Evolutionary conservation across 2,113 vertebrate species (phyloP).

Genomic region (Sphyrna mokarran): DNA sequence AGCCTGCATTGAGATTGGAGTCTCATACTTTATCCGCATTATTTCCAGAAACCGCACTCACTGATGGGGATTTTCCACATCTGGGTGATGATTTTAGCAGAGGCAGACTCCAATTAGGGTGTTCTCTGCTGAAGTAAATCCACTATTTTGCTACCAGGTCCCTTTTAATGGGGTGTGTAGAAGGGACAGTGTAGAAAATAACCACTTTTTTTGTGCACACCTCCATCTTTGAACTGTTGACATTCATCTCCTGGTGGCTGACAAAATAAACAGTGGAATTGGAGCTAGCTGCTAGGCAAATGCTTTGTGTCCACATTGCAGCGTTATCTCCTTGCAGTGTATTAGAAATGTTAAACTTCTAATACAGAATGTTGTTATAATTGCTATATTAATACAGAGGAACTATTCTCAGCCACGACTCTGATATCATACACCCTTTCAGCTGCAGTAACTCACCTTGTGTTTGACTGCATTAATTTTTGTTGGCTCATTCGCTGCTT

Average conservation of each 20-base stretch:
- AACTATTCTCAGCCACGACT: background rate
- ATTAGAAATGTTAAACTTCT: background rate
- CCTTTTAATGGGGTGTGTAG: background rate
- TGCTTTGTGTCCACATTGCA: background rate
- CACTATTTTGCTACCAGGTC: background rate
- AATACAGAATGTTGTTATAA: background rate
- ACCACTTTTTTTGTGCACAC: background rate
- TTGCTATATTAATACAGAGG: background rate
- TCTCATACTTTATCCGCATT: background rate
- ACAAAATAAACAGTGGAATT: background rate
- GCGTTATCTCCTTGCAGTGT: background rate
- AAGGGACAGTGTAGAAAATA: background rate
- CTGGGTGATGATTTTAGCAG: slow-evolving; percentile 26
- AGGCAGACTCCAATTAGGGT: background rate
- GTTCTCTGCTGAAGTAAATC: background rate
- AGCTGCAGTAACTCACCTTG: background rate
- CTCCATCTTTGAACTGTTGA: background rate
- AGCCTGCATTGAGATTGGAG: background rate
- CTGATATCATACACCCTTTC: background rate
- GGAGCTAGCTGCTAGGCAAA: background rate
- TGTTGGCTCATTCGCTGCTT: background rate
- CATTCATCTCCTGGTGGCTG: background rate
- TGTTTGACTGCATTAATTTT: background rate
- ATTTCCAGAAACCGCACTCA: slow-evolving; percentile 13
- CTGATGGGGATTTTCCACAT: background rate